Conservation (phyloP, 2,113 vertebrate genomes). For the Nothocercus nigrocapillus region DNA sequence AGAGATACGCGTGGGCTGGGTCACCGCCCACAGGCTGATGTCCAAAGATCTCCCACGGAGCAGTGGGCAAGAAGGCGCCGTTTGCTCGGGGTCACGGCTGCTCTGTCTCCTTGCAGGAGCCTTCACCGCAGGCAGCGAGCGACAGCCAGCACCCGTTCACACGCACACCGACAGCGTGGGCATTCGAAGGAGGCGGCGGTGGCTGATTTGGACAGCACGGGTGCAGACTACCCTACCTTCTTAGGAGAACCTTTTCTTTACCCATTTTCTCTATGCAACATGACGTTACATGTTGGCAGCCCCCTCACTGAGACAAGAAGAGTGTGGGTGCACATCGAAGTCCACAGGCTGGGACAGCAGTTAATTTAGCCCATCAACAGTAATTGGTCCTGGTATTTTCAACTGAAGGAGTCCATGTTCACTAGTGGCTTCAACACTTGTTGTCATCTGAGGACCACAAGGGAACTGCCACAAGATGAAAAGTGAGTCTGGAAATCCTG, state of each 20-base stretch:
- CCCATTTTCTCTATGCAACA: background rate
- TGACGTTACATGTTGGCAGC: background rate
- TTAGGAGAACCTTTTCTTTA: background rate
- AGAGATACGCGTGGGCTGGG: background rate
- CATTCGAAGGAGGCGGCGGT: background rate
- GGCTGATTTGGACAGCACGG: background rate
- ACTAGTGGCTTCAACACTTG: background rate
- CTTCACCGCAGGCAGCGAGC: rapidly evolving
- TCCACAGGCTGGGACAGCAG: background rate
- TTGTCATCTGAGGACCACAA: background rate
- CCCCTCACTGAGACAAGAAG: background rate
- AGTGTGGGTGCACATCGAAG: background rate
- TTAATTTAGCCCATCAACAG: background rate
- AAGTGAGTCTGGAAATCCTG: background rate
- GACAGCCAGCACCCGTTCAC: background rate
- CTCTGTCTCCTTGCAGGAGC: background rate
- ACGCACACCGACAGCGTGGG: rapidly evolving
- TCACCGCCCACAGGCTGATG: background rate
- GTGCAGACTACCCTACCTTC: background rate
- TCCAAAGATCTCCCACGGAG: rapidly evolving
- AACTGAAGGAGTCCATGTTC: background rate
- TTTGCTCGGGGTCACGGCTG: background rate
- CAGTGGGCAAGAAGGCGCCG: background rate
- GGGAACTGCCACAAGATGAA: background rate
- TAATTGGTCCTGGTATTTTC: background rate